Evolutionary conservation across 2,113 vertebrate genomes (phyloP), one percentile per base, ranked within the genome.

Genomic region (Serilophus lunatus): DNA sequence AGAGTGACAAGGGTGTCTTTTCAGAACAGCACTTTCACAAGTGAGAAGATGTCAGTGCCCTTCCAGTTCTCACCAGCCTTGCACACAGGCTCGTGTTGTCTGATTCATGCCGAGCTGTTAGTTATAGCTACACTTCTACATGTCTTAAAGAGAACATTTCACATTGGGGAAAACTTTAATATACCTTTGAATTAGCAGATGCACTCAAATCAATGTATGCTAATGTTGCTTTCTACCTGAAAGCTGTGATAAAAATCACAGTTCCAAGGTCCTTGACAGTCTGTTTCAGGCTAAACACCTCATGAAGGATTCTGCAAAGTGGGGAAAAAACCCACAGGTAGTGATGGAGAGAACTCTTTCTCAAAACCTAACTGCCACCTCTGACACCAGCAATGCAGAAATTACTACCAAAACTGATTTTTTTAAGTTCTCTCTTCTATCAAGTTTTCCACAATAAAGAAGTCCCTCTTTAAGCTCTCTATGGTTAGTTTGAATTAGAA

Each of bases 81-180:
- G 45, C 63, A 69, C 71, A 50, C 6, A 68, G 74, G 78, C 93
- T 61, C 13, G 8, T 63, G 49, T n/a, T 65, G 90, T 77, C 57
- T 61, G 66, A 82, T 77, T 72, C 75, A 78, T 18, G 66, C 26
- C 66, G 80, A 69, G 59, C 19, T 96, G 87, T 91, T 93, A 93
- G 93, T 87, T 95, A 11, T 6, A 91, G 80, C 63, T 82, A 71
- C 25, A 15, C 65, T 57, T 90, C 51, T 45, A 74, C 10, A 1
- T 50, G 89, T 93, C 95, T 95, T 96, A 94, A 96, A 96, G 85
- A 94, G 94, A 95, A 95, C 71, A 89, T 95, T 95, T 95, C 85
- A 77, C 87, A 90, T 92, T 91, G 94, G 92, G 95, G 95, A 97
- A 96, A 97, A 95, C 91, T 94, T 96, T 69, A 47, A 26, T 24